Base-by-base conservation (phyloP, 2,888 invertebrate genomes). In the Euzophera pinguis region DNA sequence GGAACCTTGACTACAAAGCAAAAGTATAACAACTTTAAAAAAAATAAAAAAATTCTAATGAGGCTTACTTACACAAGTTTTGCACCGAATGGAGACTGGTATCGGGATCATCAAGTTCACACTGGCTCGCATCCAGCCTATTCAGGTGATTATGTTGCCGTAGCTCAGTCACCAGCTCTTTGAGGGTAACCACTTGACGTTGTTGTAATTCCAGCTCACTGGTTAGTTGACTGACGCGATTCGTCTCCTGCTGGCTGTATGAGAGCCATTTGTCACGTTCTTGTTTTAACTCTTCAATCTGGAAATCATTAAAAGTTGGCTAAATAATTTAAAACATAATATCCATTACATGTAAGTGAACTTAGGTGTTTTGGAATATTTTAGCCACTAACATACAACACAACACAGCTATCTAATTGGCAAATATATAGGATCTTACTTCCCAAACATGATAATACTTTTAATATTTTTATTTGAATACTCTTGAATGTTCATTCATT, bases 241-340 rank as follows among this genome's bases (percentile, higher is more conserved):
- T 54, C 0, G 70, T 62, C 61, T 88, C 85, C 52, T 80, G 66
- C 55, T 84, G 82, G 52, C 75, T 78, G 13, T 78, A 53, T 0
- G 67, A 22, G 1, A 84, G 37, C 77, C 79, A 83, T 62, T 84
- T 84, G 55, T 87, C 84, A 1, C 86, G 74, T 35, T 90, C 87
- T 9, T 71, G 67, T 60, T 84, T 86, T 1, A 89, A 66, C 53
- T 90, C 89, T 7, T 91, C 90, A 16, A 93, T 64, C 76, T 93
- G 69, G 64, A 58, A 69, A 4, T 27, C n/a, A 22, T 12, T 9
- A 29, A 8, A 6, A 8, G 6, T 29, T 3, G n/a, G n/a, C 5
- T 3, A 22, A 22, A 22, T 22, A 22, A 5, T 22, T 22, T 22
- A 22, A 2, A 3, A 22, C 5, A 5, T 22, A 3, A 22, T 22